Base-by-base conservation (phyloP, 2,113 vertebrate genomes). In the Tamias sibiricus region DNA sequence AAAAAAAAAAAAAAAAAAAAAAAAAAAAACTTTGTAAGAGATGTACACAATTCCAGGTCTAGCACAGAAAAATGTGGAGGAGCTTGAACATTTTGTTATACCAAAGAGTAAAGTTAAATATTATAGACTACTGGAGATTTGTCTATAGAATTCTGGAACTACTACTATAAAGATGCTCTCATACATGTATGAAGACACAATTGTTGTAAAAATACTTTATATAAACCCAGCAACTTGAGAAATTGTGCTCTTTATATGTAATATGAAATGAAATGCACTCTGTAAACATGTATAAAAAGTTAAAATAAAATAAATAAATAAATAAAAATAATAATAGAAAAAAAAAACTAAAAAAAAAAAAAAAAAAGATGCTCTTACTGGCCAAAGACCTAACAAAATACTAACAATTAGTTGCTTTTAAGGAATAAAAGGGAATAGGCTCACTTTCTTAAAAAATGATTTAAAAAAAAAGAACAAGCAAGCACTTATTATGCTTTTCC, bases 371-470 rank as follows among this genome's bases (percentile, higher is more conserved):
- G n/a, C n/a, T n/a, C n/a, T n/a, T n/a, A 82, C 35, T 28, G 7
- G 42, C 47, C 40, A 80, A 83, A 54, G 17, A 80, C 54, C 71
- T 66, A 54, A 90, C 76, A 84, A 94, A 62, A 28, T 62, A 59
- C 57, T 40, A 54, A 77, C 42, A 82, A 42, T 32, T 40, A 49
- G n/a, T 47, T 87, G 40, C n/a, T 90, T 95, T 83, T 72, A 40
- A 49, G 77, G 32, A 76, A 83, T 40, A 68, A 87, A 83, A 69
- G 37, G 19, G 17, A 91, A 71, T 26, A 17, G 76, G 42, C 9
- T 52, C 16, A 49, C 94, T 92, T 90, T 62, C 80, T 57, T 92
- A 42, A 95, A 94, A 96, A 76, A 52, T 59, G 69, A 83, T 54
- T 54, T 52, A 1, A 52, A 54, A 54, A 19, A 54, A 57, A 44